A percentile compares a stretch with the other conserved stretches of the same genome.
Evolutionary conservation across 1,140 invertebrate species (phyloP).

Genomic region (Portunus trituberculatus): DNA sequence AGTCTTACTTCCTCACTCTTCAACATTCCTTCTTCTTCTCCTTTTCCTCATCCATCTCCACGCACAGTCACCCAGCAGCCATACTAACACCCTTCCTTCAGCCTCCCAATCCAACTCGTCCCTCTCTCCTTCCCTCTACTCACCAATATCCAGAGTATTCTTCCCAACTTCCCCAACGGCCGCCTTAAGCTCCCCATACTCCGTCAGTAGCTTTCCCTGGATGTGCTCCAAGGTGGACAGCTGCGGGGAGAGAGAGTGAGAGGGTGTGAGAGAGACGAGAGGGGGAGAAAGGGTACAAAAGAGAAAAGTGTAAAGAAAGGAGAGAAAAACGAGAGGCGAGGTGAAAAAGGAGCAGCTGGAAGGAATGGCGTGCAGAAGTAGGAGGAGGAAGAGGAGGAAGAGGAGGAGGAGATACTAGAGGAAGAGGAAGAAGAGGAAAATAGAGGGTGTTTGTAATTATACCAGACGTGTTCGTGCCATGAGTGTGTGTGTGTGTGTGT

Average conservation of each 20-base stretch:
- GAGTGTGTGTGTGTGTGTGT: too few species aligned
- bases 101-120: not conserved
- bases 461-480: too few species aligned
- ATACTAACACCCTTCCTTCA: not conserved
- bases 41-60: too few species aligned
- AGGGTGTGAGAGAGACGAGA: not conserved
- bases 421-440: not conserved
- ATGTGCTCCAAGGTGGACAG: conserved; percentile 72
- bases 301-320: too few species aligned
- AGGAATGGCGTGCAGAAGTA: not conserved
- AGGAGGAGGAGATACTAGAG: not conserved
- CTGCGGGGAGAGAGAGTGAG: conserved; percentile 54
- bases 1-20: too few species aligned
- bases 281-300: not conserved
- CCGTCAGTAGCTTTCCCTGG: conserved; percentile 76
- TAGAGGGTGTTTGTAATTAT: not conserved
- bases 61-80: too few species aligned
- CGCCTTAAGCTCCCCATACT: conserved; percentile 75
- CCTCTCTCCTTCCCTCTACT: not conserved
- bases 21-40: too few species aligned
- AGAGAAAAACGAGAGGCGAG: not conserved
- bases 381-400: not conserved
- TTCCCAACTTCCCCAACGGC: conserved; percentile 66
- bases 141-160: conserved; percentile 67
- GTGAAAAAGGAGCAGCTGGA: not conserved